phyloP scores from a whole-genome alignment of 2,888 invertebrate genomes.

The Pedicia rivosa region DNA sequence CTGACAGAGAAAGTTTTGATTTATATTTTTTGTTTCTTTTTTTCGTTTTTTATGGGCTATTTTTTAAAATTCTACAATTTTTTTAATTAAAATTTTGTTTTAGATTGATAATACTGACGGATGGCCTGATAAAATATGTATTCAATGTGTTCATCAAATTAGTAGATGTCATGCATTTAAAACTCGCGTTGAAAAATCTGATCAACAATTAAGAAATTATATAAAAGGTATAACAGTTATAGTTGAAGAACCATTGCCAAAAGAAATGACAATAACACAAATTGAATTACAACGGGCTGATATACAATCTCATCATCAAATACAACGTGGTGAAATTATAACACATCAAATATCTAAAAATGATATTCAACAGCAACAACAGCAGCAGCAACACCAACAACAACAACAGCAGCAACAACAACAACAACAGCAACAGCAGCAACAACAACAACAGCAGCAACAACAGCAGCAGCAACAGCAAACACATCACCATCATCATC shows the following conservation, averaged over 20 bases:
- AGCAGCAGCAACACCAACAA: background rate
- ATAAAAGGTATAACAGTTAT: conserved; percentile 27
- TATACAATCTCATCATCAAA: conserved; percentile 4
- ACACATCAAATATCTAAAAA: conserved; percentile 2
- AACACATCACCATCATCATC: background rate
- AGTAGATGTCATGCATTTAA: conserved; percentile 48
- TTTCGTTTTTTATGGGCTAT: no score
- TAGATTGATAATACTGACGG: conserved; percentile 42
- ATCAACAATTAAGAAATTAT: conserved; percentile 36
- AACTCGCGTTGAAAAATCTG: conserved; percentile 40
- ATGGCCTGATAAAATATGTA: conserved; percentile 41
- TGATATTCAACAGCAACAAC: background rate
- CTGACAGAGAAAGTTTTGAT: no score
- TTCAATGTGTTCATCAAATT: conserved; percentile 47
- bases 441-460: conserved; percentile 1
- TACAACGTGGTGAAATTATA: conserved; percentile 9
- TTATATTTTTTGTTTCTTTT: no score
- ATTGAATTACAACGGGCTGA: conserved; percentile 11
- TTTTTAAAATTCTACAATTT: conserved; percentile 1
- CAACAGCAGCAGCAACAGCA: conserved; percentile 2
- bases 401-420: conserved; percentile 2
- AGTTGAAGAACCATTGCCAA: conserved; percentile 19
- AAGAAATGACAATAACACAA: conserved; percentile 10
- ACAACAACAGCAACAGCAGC: background rate
- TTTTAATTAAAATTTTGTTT: conserved; percentile 6